Base-by-base conservation (phyloP, 1,140 invertebrate genomes). In the Lepidurus arcticus region DNA sequence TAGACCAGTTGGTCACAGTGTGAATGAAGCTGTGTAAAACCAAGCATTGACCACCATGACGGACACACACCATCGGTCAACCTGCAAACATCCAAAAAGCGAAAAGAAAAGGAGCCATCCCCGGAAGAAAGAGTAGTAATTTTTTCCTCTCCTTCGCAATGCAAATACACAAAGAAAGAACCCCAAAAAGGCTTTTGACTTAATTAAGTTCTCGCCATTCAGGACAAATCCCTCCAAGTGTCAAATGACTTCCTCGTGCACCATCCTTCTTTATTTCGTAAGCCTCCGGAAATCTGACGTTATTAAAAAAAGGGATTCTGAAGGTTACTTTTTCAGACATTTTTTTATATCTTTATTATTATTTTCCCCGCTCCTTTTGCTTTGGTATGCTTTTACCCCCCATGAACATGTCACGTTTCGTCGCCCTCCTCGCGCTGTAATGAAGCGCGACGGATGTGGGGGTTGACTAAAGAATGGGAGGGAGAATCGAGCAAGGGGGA, bases 361-460 rank as follows among this genome's bases (percentile, higher is more conserved):
- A n/a, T 65, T 65, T 65, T 65, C 9, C 45, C 16, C 10, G 45
- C 16, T n/a, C 16, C 53, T 16, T 9, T 65, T 65, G 34, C 34
- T 65, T 16, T 65, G 21, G 53, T 65, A 65, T 21, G 53, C 16
- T n/a, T 65, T 65, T 65, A 65, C 53, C 53, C 53, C 53, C 53
- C 53, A 65, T 65, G 53, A 21, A 65, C 53, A 65, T n/a, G 53
- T 65, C 53, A 65, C 53, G 53, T 21, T 65, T 65, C 53, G 53
- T 65, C 53, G 53, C 53, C 53, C 53, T 65, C 21, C 53, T 65
- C 53, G 53, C 53, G 16, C 53, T 65, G 13, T 65, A 65, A 65
- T 65, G 53, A 65, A 65, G 53, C 53, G 53, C 53, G n/a, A 65
- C 53, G 53, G 53, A 65, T 65, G 53, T 65, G 53, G 53, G 53